These are phyloP conservation scores for Enteromius thamalakanensis DNA, from an alignment of 2,797 vertebrate species.

Conservation along the genomic window DNA sequence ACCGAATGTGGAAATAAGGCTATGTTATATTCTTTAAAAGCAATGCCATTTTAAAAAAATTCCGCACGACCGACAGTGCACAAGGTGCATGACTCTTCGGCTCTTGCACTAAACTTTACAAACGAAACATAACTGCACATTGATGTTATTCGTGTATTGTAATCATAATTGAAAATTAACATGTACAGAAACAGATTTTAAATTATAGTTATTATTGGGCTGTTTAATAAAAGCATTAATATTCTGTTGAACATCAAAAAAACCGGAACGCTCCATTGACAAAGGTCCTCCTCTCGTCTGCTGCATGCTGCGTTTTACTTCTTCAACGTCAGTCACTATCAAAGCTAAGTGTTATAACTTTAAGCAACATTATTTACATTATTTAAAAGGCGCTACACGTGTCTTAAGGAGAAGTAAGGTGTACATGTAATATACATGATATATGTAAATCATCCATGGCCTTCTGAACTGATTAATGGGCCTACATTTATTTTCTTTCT, in stretches of 20 bases:
- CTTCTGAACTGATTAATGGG: neutral
- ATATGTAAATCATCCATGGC: neutral
- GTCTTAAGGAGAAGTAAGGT: neutral
- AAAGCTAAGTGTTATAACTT: neutral
- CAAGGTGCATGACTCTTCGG: neutral
- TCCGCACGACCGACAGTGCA: neutral
- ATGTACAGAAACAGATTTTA: neutral
- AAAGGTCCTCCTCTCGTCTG: neutral
- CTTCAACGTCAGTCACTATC: neutral
- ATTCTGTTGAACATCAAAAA: neutral
- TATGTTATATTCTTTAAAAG: slow-evolving; percentile 2
- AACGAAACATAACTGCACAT: neutral
- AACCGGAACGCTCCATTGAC: neutral
- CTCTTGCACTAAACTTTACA: neutral
- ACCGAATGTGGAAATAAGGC: neutral
- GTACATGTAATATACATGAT: neutral
- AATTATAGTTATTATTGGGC: neutral
- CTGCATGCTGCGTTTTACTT: neutral
- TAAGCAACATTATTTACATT: neutral
- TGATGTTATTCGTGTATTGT: neutral
- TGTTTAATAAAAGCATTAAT: neutral
- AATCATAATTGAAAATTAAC: neutral
- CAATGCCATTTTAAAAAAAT: neutral
- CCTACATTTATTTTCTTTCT: neutral
- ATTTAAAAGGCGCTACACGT: neutral